These are phyloP conservation scores for Helobdella robusta DNA, from an alignment of 2,888 invertebrate genomes.

Conservation along the genomic window DNA sequence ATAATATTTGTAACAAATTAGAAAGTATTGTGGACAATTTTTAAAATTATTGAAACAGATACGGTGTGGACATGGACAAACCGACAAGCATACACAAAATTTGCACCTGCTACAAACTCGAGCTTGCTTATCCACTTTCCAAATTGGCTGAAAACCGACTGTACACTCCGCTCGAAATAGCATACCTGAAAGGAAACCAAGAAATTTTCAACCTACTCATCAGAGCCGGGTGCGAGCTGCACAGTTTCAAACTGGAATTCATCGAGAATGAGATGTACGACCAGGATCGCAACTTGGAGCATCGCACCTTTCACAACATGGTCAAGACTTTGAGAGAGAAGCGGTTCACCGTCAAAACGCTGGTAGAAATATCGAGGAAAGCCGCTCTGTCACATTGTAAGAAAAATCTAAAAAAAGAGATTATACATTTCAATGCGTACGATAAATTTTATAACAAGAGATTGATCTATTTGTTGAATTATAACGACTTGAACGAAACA, in stretches of 20 bases:
- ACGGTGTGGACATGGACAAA: background rate
- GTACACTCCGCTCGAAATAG: slow-evolving; percentile 1
- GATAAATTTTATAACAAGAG: no score
- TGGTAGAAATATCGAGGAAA: background rate
- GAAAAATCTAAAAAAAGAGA: no score
- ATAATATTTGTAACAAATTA: no score
- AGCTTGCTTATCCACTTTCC: background rate
- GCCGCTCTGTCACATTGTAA: no score
- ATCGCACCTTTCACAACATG: slow-evolving; percentile 1
- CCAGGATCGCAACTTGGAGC: no score
- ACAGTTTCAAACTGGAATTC: background rate
- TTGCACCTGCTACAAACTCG: background rate
- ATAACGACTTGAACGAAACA: no score
- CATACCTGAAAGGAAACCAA: slow-evolving; percentile 3
- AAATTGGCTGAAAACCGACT: background rate
- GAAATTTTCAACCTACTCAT: background rate
- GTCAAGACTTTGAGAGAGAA: background rate
- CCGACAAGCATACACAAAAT: background rate
- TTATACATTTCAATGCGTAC: no score
- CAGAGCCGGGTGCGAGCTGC: background rate
- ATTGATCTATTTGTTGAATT: no score
- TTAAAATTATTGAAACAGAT: background rate
- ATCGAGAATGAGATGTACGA: background rate
- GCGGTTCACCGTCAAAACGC: background rate
- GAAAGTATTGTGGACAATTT: no score